Evolutionary conservation across 2,797 vertebrate species (phyloP).

Genomic region (Halcyon chelicuti): DNA sequence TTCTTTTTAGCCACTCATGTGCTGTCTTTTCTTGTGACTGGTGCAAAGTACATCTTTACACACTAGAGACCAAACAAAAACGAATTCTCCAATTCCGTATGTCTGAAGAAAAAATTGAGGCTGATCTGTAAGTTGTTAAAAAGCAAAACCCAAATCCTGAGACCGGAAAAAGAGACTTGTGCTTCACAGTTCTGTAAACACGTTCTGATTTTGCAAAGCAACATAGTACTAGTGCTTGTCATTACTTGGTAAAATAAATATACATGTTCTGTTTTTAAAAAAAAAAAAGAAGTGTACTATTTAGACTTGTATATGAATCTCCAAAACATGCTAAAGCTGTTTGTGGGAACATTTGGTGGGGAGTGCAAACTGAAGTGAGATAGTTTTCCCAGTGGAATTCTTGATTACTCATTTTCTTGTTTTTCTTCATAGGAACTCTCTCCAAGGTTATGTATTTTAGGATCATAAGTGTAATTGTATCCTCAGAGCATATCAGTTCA

Average conservation of each 20-base stretch:
- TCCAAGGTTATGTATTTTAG: slow-evolving; percentile 76
- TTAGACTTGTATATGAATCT: not conserved
- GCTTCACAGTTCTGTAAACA: not conserved
- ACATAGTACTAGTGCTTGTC: not conserved
- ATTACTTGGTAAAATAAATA: not conserved
- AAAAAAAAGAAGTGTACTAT: not conserved
- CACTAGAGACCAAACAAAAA: not conserved
- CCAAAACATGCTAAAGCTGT: not conserved
- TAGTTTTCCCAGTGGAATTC: not conserved
- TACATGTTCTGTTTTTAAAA: not conserved
- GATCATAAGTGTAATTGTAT: slow-evolving; percentile 75
- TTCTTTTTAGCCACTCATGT: not conserved
- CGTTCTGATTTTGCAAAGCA: not conserved
- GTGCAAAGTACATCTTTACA: not conserved
- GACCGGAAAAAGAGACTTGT: not conserved
- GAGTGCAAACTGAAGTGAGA: not conserved
- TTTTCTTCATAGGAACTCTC: slow-evolving; percentile 37
- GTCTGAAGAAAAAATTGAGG: not conserved
- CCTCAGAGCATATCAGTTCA: slow-evolving; percentile 77
- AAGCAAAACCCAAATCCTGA: not conserved
- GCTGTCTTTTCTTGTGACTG: not conserved
- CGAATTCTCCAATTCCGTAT: not conserved
- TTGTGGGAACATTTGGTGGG: not conserved
- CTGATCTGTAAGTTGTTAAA: not conserved
- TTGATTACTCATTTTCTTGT: slow-evolving; percentile 35